Conservation (phyloP, 2,797 vertebrate species). For the Diglossa cyanea region DNA sequence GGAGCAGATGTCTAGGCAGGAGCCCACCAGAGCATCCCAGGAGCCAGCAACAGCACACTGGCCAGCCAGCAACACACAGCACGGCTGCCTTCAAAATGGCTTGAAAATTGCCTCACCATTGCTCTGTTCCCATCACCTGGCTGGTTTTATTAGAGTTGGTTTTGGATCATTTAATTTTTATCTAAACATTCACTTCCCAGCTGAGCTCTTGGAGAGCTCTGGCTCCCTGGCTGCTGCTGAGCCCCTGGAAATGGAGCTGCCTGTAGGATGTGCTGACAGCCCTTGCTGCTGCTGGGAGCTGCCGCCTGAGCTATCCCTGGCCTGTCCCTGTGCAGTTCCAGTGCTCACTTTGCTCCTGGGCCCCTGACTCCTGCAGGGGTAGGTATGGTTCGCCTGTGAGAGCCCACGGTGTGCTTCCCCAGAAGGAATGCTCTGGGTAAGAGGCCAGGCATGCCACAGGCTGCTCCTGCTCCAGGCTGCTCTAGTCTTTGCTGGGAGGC, state of each 20-base stretch:
- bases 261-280: neutral
- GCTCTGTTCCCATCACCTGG: neutral
- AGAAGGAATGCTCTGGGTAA: neutral
- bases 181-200: neutral
- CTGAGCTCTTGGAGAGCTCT: neutral
- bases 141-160: neutral
- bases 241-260: neutral
- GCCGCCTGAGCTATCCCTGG: neutral
- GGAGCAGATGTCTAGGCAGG: neutral
- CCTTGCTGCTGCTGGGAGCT: neutral
- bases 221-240: neutral
- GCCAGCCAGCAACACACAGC: neutral
- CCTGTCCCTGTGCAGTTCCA: neutral
- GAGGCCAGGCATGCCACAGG: neutral
- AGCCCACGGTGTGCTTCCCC: fast-evolving
- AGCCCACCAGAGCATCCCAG: neutral
- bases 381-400: neutral
- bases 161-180: conserved; percentile 21
- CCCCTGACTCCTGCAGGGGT: neutral
- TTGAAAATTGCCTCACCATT: neutral
- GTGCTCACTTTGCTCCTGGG: neutral
- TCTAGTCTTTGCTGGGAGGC: neutral
- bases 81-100: neutral
- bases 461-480: neutral
- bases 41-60: fast-evolving